Percentiles rank a stretch among this genome's conserved stretches.
Evolutionary conservation across 2,888 invertebrate species (phyloP).

Genomic region (Globia sparganii): DNA sequence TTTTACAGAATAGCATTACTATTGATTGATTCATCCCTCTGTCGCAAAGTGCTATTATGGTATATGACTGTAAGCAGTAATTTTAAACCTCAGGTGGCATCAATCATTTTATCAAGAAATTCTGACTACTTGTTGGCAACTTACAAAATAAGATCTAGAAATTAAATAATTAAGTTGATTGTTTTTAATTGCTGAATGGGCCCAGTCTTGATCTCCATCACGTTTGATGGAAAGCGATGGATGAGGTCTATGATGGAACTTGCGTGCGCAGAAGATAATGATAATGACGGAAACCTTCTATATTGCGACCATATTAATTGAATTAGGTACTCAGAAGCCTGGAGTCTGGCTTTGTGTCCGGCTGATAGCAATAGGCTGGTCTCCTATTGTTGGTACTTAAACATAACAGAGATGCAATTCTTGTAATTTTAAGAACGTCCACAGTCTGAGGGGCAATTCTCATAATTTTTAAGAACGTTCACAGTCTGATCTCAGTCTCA

Average conservation of each 20-base stretch:
- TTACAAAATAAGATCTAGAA: not conserved
- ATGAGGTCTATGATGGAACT: not conserved
- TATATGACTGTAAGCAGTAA: not conserved
- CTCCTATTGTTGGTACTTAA: not conserved
- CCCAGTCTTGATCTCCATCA: not conserved
- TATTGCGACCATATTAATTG: not conserved
- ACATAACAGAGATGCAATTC: no score
- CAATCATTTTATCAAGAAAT: conserved; percentile 2
- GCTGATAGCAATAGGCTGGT: not conserved
- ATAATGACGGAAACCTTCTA: not conserved
- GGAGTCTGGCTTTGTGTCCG: not conserved
- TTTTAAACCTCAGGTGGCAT: not conserved
- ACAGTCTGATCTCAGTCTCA: no score
- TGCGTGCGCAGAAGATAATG: not conserved
- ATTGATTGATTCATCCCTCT: conserved; percentile 11
- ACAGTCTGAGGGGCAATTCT: no score
- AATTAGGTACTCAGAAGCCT: not conserved
- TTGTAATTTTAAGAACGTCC: no score
- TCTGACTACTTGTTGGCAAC: not conserved
- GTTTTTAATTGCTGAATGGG: not conserved
- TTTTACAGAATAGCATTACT: no score
- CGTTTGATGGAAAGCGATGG: not conserved
- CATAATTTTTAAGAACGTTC: no score
- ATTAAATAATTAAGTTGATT: not conserved
- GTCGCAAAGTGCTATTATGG: conserved; percentile 11